These are phyloP conservation scores for Gila orcuttii DNA, from an alignment of 2,113 vertebrate species.

Conservation along the genomic window DNA sequence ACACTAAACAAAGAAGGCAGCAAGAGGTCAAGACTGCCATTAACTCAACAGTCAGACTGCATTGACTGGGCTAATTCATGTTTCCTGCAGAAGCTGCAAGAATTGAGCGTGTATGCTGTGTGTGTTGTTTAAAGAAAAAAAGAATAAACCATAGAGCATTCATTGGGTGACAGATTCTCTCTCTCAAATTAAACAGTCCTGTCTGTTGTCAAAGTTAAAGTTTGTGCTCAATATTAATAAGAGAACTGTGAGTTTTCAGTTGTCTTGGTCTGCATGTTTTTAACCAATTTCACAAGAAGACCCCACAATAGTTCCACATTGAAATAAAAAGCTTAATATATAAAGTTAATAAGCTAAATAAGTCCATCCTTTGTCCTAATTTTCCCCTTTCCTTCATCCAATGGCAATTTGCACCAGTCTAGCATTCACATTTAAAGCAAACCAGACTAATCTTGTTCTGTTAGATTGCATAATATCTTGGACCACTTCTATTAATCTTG, in stretches of 20 bases:
- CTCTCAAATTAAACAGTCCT: slow-evolving; percentile 59
- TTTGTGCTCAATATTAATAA: background rate
- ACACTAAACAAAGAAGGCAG: slow-evolving; percentile 80
- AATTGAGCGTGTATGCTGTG: slow-evolving; percentile 55
- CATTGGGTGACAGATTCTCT: slow-evolving; percentile 54
- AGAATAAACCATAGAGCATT: background rate
- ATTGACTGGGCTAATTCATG: slow-evolving; percentile 81
- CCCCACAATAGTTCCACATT: background rate
- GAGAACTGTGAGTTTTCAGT: background rate
- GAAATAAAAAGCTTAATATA: background rate
- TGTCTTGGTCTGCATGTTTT: background rate
- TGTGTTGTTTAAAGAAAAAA: slow-evolving; percentile 26
- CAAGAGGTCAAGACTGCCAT: slow-evolving; percentile 74
- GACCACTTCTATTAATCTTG: background rate
- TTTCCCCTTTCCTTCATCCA: background rate
- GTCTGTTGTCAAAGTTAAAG: background rate
- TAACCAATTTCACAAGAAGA: background rate
- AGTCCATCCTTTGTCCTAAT: background rate
- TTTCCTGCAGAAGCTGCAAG: slow-evolving; percentile 77
- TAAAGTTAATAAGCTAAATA: background rate
- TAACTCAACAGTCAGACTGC: slow-evolving; percentile 77
- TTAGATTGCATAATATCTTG: background rate
- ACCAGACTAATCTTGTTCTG: background rate
- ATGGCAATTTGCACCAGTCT: background rate
- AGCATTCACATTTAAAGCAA: background rate